Evolutionary conservation across 2,797 vertebrate species (phyloP).

Genomic region (Tenualosa thibaudeaui): DNA sequence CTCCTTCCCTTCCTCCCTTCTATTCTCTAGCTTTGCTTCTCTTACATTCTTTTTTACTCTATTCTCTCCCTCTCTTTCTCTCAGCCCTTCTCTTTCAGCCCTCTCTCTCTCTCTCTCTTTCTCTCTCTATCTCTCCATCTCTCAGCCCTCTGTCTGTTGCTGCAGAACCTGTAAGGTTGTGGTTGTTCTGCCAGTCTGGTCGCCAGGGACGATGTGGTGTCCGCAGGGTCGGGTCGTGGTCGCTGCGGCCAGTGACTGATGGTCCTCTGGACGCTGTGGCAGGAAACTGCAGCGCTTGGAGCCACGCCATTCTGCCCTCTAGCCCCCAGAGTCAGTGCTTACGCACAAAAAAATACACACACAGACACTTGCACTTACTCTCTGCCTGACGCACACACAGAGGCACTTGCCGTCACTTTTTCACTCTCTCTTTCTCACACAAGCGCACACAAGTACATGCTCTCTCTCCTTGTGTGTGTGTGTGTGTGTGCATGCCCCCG

Average conservation of each 20-base stretch:
- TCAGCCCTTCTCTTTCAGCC: too few species aligned
- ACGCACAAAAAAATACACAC: not conserved
- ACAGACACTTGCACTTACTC: not conserved
- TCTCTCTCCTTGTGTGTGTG: not conserved
- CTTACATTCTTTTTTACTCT: too few species aligned
- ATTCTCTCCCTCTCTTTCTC: too few species aligned
- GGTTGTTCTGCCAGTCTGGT: not conserved
- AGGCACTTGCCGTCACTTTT: not conserved
- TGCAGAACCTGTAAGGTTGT: not conserved
- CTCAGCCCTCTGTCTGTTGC: not conserved
- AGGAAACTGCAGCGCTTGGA: not conserved
- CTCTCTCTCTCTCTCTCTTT: not conserved
- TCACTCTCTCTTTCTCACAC: too few species aligned
- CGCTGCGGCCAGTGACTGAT: constrained; percentile 45
- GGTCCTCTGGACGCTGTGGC: not conserved
- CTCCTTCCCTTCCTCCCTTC: too few species aligned
- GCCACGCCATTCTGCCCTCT: not conserved
- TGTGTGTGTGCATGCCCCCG: not conserved
- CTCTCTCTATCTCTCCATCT: not conserved
- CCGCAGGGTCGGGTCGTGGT: not conserved
- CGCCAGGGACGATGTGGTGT: not conserved
- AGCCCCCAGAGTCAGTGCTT: not conserved
- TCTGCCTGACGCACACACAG: not conserved
- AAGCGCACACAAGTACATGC: too few species aligned
- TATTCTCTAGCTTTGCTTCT: too few species aligned